phyloP scores from a whole-genome alignment of 2,888 invertebrate genomes.

The Cataglyphis rosenhaueri region DNA sequence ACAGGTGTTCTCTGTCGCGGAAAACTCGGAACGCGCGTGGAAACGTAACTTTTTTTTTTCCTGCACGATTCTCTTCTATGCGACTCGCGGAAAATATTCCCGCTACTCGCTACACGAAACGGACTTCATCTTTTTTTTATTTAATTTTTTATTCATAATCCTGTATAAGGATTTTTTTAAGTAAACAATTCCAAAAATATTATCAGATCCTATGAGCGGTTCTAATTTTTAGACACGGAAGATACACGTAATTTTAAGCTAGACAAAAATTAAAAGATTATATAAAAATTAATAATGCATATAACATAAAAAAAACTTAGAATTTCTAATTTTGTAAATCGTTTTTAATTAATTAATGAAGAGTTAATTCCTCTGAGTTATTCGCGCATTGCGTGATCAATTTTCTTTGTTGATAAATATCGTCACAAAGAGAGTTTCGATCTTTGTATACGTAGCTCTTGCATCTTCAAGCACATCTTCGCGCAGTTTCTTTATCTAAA shows the following conservation, averaged over 20 bases:
- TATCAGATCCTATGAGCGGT: not conserved
- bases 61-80: not conserved
- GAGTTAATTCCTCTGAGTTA: not conserved
- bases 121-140: not conserved
- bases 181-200: not conserved
- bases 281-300: not conserved
- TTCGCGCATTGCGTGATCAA: not conserved
- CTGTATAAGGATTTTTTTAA: not conserved
- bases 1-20: constrained; percentile 62
- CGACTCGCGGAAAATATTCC: not conserved
- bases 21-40: constrained; percentile 16
- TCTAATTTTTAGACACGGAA: not conserved
- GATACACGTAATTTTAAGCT: not conserved
- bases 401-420: not conserved
- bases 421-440: not conserved
- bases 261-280: not conserved
- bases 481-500: not conserved
- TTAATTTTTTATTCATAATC: not conserved
- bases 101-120: not conserved
- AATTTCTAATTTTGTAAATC: no score
- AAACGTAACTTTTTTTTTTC: not conserved
- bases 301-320: not conserved
- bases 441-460: not conserved
- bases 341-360: not conserved
- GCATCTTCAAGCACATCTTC: not conserved